Percentiles rank a stretch among this genome's conserved stretches.
phyloP scores from a whole-genome alignment of 2,888 invertebrate species.

The Ganaspis brasiliensis region DNA sequence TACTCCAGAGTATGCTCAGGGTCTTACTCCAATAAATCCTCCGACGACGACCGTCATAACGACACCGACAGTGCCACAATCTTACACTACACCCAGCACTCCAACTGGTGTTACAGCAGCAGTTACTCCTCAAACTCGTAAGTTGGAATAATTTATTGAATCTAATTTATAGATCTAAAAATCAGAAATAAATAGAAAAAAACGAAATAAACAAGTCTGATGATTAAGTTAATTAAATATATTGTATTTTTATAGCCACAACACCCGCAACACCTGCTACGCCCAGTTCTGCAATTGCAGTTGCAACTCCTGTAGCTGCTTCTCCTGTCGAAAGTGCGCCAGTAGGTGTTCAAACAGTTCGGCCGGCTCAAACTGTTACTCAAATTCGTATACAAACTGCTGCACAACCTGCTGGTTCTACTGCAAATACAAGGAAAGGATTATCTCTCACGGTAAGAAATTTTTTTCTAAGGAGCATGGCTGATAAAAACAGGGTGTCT shows the following conservation, averaged over 20 bases:
- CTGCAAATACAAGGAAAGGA: slow-evolving; percentile 83
- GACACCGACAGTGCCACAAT: slow-evolving; percentile 60
- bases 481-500: too few species aligned
- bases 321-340: slow-evolving; percentile 74
- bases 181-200: too few species aligned
- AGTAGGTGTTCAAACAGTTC: slow-evolving; percentile 76
- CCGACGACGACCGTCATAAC: slow-evolving; percentile 71
- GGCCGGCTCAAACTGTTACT: slow-evolving; percentile 81
- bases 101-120: slow-evolving; percentile 71
- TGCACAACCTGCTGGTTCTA: slow-evolving; percentile 79
- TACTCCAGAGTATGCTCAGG: slow-evolving; percentile 93
- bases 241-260: slow-evolving; percentile 63
- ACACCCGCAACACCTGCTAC: slow-evolving; percentile 73
- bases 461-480: neutral
- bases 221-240: neutral
- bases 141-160: slow-evolving; percentile 57
- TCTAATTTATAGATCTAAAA: too few species aligned
- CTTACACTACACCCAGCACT: slow-evolving; percentile 74
- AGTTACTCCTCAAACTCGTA: slow-evolving; percentile 69
- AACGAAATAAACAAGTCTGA: too few species aligned
- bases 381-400: slow-evolving; percentile 82
- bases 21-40: slow-evolving; percentile 85
- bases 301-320: slow-evolving; percentile 71
- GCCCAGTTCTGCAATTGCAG: slow-evolving; percentile 71
- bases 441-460: slow-evolving; percentile 86